Conservation (phyloP, 1,140 invertebrate genomes). For the Cotesia vestalis region DNA sequence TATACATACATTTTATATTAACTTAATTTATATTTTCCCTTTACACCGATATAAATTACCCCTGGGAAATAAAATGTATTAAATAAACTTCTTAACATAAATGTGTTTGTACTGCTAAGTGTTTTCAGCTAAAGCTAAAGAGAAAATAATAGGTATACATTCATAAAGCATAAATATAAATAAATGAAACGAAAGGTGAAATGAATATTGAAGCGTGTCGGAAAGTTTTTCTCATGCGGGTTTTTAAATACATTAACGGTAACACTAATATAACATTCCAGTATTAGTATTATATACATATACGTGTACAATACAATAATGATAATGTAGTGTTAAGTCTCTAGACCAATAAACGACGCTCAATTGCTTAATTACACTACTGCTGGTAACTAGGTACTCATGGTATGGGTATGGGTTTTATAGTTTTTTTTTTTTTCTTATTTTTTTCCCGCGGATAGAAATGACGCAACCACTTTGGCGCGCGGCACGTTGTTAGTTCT, state of each 20-base stretch:
- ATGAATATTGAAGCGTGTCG: not conserved
- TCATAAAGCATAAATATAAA: not conserved
- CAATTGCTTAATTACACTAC: conserved; percentile 34
- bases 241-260: conserved; percentile 1
- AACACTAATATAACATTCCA: too few species aligned
- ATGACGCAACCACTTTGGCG: conserved; percentile 30
- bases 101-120: too few species aligned
- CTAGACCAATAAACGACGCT: conserved; percentile 29
- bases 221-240: conserved; percentile 30
- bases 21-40: too few species aligned
- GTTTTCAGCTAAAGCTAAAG: too few species aligned
- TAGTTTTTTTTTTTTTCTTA: conserved; percentile 11
- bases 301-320: not conserved
- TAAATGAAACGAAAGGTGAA: conserved; percentile 5
- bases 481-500: conserved; percentile 12
- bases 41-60: too few species aligned
- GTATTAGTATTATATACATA: too few species aligned
- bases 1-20: too few species aligned
- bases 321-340: conserved; percentile 1
- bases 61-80: too few species aligned
- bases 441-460: conserved; percentile 8
- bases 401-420: not conserved
- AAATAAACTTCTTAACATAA: too few species aligned
- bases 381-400: conserved; percentile 27
- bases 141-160: not conserved